Base-by-base conservation (phyloP, 2,888 invertebrate genomes). In the Atrina japonica region DNA sequence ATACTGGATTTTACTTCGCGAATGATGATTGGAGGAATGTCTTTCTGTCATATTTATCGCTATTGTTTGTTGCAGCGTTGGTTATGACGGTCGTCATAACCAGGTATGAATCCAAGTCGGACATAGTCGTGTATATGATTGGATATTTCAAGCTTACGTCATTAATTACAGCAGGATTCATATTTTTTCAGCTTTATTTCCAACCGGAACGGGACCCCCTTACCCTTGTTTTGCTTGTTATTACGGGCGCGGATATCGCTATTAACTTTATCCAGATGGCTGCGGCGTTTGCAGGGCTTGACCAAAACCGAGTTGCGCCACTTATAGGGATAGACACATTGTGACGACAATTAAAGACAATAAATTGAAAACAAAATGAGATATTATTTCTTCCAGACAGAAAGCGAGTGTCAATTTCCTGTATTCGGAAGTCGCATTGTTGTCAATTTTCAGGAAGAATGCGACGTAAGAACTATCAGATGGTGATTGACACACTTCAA, bases 131-230 rank as follows among this genome's bases (percentile, higher is more conserved):
- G 25, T 69, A 63, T 49, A 14, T 64, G n/a, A 69, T 69, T 53
- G 69, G 63, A 9, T 69, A 69, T 18, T 69, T 69, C 23, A 69
- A 69, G 47, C 35, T 69, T 18, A 63, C 69, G 1, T 63, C 69
- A 9, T 41, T 53, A 14, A 41, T 69, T 2, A 69, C 63, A 3
- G 69, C 69, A 3, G 63, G 69, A 1, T 69, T 69, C 41, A 47
- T 69, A 18, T 69, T 69, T 45, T 63, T 69, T 49, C 69, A 69
- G 21, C 27, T 69, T n/a, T 69, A 56, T 55, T 29, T 40, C 9
- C 35, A 47, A 14, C 21, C 53, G 11, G 47, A 40, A 21, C 43
- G 55, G 18, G 61, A 68, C 7, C 47, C 68, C 1, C 35, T 49
- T 7, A 50, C 55, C 3, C 29, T 68, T 30, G 61, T 55, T 7